phyloP scores from a whole-genome alignment of 2,888 invertebrate species.

The Callimorpha dominula region DNA sequence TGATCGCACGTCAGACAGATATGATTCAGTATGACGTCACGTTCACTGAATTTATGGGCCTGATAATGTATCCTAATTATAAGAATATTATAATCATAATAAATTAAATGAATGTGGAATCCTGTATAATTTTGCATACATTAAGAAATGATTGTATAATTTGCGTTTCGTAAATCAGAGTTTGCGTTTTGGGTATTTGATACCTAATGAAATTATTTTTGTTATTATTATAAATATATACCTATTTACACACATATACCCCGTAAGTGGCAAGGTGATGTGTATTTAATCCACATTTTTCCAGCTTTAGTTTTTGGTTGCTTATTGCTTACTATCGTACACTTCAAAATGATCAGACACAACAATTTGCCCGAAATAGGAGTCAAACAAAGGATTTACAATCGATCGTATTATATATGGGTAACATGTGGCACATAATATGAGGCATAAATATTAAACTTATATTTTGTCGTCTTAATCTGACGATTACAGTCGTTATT shows the following conservation, averaged over 20 bases:
- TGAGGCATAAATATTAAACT: too few species aligned
- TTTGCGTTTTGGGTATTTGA: not conserved
- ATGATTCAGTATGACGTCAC: slow-evolving; percentile 65
- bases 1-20: slow-evolving; percentile 69
- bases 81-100: slow-evolving; percentile 39
- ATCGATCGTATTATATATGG: too few species aligned
- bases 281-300: not conserved
- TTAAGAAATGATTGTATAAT: not conserved
- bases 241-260: not conserved
- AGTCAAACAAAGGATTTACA: too few species aligned
- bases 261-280: not conserved
- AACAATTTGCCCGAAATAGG: too few species aligned
- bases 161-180: not conserved
- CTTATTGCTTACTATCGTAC: not conserved
- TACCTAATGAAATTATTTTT: not conserved
- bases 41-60: slow-evolving; percentile 55
- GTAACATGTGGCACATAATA: too few species aligned
- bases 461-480: too few species aligned
- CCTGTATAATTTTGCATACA: not conserved
- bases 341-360: not conserved
- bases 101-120: slow-evolving; percentile 8
- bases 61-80: slow-evolving; percentile 59
- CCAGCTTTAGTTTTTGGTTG: not conserved
- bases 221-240: not conserved
- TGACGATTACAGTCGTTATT: too few species aligned